Percentiles rank a stretch among this genome's conserved stretches.
These are phyloP conservation scores for Falco naumanni DNA, from an alignment of 2,797 vertebrate species.

Conservation along the genomic window DNA sequence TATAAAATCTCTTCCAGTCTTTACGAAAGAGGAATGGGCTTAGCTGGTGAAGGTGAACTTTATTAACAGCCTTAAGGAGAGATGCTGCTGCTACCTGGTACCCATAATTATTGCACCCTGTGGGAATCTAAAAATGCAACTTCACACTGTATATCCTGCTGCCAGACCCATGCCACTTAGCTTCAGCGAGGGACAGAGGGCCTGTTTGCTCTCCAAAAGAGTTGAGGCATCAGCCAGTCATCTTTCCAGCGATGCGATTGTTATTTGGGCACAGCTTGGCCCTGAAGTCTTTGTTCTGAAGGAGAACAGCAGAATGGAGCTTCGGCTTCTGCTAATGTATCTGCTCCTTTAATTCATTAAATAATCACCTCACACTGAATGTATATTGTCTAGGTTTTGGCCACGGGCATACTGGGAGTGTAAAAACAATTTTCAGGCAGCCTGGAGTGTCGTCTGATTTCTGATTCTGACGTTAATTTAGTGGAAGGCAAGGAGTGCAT, in stretches of 20 bases:
- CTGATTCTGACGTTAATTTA: slow-evolving; percentile 28
- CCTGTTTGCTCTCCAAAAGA: background rate
- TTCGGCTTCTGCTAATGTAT: slow-evolving; percentile 30
- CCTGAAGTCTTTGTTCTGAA: slow-evolving; percentile 47
- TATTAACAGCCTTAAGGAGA: slow-evolving; percentile 32
- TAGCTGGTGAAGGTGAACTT: slow-evolving; percentile 48
- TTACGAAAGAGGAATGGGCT: slow-evolving; percentile 26
- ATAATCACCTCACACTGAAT: slow-evolving; percentile 39
- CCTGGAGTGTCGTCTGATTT: slow-evolving; percentile 39
- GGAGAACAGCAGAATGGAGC: slow-evolving; percentile 24
- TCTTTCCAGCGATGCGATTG: background rate
- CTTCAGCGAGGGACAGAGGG: background rate
- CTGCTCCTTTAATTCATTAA: slow-evolving; percentile 68
- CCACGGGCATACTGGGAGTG: background rate
- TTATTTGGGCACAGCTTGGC: background rate
- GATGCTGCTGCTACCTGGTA: background rate
- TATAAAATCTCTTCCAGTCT: slow-evolving; percentile 42
- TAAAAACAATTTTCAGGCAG: slow-evolving; percentile 43
- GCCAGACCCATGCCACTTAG: background rate
- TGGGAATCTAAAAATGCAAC: background rate
- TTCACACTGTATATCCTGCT: background rate
- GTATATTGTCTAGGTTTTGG: background rate
- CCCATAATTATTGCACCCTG: slow-evolving; percentile 11
- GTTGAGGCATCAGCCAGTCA: background rate
- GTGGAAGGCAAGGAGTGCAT: slow-evolving; percentile 5